Evolutionary conservation across 2,797 vertebrate species (phyloP), one percentile per base, ranked within the genome.

Genomic region (Phalloptychus januarius): DNA sequence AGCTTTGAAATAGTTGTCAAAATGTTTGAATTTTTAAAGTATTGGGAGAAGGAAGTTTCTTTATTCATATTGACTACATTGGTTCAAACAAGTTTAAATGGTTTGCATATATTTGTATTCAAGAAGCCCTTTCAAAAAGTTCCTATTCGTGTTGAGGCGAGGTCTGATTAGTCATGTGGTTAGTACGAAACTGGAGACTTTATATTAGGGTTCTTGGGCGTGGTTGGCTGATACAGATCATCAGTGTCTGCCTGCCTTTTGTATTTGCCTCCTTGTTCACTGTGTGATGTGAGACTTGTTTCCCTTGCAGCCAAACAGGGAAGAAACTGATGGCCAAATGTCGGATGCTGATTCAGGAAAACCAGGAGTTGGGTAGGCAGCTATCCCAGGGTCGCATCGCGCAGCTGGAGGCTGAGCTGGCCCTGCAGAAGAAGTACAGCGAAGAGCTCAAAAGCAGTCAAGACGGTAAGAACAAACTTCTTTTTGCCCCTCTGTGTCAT

Each of bases 241-340:
- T 0, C 75, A 61, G 42, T 84, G 65, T 83, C 80, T 87, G 77
- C 83, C 74, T 81, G 75, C 83, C 86, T 82, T 71, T 80, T 70
- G 78, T 83, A 78, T 85, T 84, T 90, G 82, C 86, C 82, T 83
- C 87, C 87, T 94, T 91, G 87, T 97, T 97, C 97, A 93, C 94
- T 95, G 93, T 97, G 96, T 99, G 98, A 99, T 98, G 96, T 96
- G 95, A 96, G 96, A 96, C 96, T 98, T 96, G 92, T 99, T 97
- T 99, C 98, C 97, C 97, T 99, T 99, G 90, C 98, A 99, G 98
- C 96, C 98, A 99, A 96, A 99, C 98, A 88, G 98, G 98, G 93
- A 99, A 99, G 97, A 99, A 99, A 95, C 96, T 99, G 97, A 99
- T 99, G 98, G 98, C 98, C 95, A 99, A 99, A 95, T 99, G 98